phyloP scores from a whole-genome alignment of 2,113 vertebrate genomes.

The Athene noctua region DNA sequence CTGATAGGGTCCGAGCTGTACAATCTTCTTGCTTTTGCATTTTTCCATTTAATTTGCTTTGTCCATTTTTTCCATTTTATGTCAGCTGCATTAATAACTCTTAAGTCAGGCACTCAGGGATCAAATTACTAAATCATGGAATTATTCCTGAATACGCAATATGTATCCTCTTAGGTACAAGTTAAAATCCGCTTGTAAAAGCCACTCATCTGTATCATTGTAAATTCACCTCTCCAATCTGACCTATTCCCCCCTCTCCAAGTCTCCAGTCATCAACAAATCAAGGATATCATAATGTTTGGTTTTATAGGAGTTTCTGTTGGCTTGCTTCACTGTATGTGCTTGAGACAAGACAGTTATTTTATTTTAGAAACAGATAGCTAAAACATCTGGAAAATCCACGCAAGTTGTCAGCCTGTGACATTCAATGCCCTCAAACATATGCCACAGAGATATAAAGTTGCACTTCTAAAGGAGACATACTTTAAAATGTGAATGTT shows the following conservation, averaged over 20 bases:
- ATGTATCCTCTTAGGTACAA: not conserved
- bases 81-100: not conserved
- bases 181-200: not conserved
- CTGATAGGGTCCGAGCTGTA: rapidly evolving
- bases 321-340: not conserved
- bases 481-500: not conserved
- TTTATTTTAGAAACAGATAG: not conserved
- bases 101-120: not conserved
- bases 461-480: not conserved
- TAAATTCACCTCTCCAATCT: not conserved
- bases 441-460: not conserved
- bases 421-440: not conserved
- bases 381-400: not conserved
- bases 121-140: not conserved
- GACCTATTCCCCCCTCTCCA: not conserved
- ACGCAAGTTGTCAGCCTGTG: not conserved
- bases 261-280: not conserved
- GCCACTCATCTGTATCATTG: not conserved
- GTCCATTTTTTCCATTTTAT: not conserved
- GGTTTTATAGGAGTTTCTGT: not conserved
- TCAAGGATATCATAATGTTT: not conserved
- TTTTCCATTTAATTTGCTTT: not conserved
- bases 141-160: conserved; percentile 13
- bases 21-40: not conserved
- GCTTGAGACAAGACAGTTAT: not conserved